Base-by-base conservation (phyloP, 2,797 vertebrate species). In the Lophius americanus region DNA sequence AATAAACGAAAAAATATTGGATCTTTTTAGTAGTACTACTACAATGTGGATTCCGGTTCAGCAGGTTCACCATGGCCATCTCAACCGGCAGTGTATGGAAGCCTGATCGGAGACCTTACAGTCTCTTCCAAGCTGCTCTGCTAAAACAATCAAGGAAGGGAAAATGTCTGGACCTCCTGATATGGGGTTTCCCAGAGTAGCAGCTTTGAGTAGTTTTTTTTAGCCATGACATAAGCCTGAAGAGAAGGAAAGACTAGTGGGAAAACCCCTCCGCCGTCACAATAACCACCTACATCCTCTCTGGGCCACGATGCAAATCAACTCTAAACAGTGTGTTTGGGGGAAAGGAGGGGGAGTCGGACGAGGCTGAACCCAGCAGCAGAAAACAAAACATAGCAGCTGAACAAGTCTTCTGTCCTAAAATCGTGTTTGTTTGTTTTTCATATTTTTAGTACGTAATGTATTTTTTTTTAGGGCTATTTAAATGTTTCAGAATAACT, bases 141-240 rank as follows among this genome's bases (percentile, higher is more conserved):
- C 69, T 87, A 73, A 61, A 87, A 90, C 85, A 89, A 91, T 92
- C 82, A 87, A 69, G 54, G 11, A 62, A 60, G 41, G n/a, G 39
- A 55, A 56, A 74, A 73, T 0, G 13, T 62, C 72, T 80, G 71
- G 66, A 85, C 83, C 86, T 89, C 89, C 87, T 90, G 88, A 79
- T 83, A 78, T 83, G 85, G 89, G 90, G 81, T 89, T 92, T 90
- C 90, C 88, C 88, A 88, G 78, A 86, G 85, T 88, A 88, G 75
- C 78, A 64, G 87, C 85, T 87, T 78, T 83, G 60, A 85, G 82
- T 76, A 4, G 69, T 88, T 88, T 89, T 88, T 89, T 78, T 89
- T 79, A 68, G 81, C 81, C 84, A 87, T 92, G 89, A 92, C 89
- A 90, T 91, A 68, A 53, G 61, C 39, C 9, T 32, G 60, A 76